Evolutionary conservation across 1,140 invertebrate species (phyloP), one percentile per base, ranked within the genome.

Genomic region (Calephelis virginiensis): DNA sequence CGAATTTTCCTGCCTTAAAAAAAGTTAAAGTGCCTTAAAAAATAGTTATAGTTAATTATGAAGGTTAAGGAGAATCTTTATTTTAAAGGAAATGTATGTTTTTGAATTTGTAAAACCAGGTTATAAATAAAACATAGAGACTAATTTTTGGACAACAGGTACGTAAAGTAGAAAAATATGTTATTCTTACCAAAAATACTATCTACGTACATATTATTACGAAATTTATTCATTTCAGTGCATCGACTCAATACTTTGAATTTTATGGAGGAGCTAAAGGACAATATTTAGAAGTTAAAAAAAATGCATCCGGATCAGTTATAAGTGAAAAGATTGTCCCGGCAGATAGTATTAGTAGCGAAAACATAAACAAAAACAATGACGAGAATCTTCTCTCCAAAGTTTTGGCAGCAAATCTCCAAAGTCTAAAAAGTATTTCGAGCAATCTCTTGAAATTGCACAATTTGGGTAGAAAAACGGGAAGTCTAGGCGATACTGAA

Each of bases 211-310:
- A 3, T 28, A 43, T 43, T 43, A 43, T 8, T 43, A 43, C 8
- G 8, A 8, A 43, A 43, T 43, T 43, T 43, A 43, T 43, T 43
- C 6, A 43, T 70, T 67, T 45, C 76, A 83, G 82, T 59, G 77
- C 68, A 38, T 67, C 77, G 17, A 77, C 82, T 43, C 76, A 89
- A 64, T 91, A 90, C 45, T 74, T 93, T 13, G 92, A 92, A 46
- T 95, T 93, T 81, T 95, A 95, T 73, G 95, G 95, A 5, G 94
- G 94, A 28, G 93, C 92, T 0, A 93, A 93, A 73, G 94, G 95
- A 3, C 92, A 94, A 80, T 92, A 93, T 64, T 82, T 95, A 71
- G 92, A 94, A 90, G 89, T 94, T 46, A 92, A 91, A 38, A 92
- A 92, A 77, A 90, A 92, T 40, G 80, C 86, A 8, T 89, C 91